These are phyloP conservation scores for Poeciliopsis infans DNA, from an alignment of 2,797 vertebrate species.

Conservation along the genomic window DNA sequence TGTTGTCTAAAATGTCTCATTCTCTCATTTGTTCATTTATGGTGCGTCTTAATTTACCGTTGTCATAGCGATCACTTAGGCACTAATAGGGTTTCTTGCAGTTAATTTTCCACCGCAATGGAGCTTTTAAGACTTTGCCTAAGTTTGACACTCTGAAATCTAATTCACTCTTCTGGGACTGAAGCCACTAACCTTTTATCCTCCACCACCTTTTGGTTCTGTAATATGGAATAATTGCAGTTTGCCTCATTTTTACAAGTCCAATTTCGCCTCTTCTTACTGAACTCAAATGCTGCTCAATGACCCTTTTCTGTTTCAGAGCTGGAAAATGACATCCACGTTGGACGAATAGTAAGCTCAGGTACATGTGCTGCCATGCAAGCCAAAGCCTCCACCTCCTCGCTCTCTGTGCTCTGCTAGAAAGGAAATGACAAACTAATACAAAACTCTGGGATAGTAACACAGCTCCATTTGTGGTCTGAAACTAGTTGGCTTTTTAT, in stretches of 20 bases:
- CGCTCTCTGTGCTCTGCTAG: conserved; percentile 19
- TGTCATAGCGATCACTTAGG: conserved; percentile 40
- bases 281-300: conserved; percentile 61
- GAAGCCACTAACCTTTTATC: conserved; percentile 56
- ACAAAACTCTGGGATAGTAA: conserved; percentile 34
- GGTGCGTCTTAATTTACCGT: conserved; percentile 30
- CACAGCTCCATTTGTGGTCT: conserved; percentile 12
- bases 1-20: conserved; percentile 15
- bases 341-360: conserved; percentile 80
- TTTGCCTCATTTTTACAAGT: conserved; percentile 47
- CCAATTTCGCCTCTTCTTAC: conserved; percentile 44
- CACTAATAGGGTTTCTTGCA: conserved; percentile 35
- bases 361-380: conserved; percentile 73
- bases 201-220: conserved; percentile 5
- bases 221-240: conserved; percentile 39
- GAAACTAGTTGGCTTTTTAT: not conserved
- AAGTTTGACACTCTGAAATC: conserved; percentile 22
- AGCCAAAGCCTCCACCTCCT: conserved; percentile 26
- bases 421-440: conserved; percentile 8
- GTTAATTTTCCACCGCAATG: conserved; percentile 63
- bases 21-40: conserved; percentile 30
- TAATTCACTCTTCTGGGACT: conserved; percentile 51
- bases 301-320: conserved; percentile 83
- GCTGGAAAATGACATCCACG: conserved; percentile 72
- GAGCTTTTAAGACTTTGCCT: conserved; percentile 36